A percentile compares a stretch with the other conserved stretches of the same genome.
These are phyloP conservation scores for Catagonus wagneri DNA, from an alignment of 2,113 vertebrate species.

Conservation along the genomic window DNA sequence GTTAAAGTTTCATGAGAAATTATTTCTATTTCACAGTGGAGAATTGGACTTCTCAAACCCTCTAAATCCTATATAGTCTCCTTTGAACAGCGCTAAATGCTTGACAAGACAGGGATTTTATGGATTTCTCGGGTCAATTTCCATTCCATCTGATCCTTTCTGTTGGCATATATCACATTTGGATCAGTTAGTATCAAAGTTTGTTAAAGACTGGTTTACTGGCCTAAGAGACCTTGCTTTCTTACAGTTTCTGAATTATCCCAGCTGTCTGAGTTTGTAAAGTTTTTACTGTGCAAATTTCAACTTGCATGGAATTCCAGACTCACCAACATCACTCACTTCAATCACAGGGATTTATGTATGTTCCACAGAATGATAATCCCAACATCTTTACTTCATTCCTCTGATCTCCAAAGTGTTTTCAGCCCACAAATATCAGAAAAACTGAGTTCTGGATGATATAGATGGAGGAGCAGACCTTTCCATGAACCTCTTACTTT, in stretches of 20 bases:
- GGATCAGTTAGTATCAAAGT: not conserved
- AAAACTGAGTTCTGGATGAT: not conserved
- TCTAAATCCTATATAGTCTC: not conserved
- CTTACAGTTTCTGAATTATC: not conserved
- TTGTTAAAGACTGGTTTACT: not conserved
- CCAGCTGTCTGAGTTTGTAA: not conserved
- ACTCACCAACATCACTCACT: not conserved
- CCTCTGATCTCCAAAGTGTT: not conserved
- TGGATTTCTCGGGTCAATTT: not conserved
- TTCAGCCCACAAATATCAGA: not conserved
- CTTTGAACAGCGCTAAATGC: not conserved
- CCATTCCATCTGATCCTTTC: not conserved
- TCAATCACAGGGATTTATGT: not conserved
- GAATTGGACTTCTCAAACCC: not conserved
- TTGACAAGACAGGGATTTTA: not conserved
- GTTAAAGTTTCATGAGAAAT: not conserved
- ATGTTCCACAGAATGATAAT: not conserved
- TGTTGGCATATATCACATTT: not conserved
- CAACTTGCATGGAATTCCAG: not conserved
- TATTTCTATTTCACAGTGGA: not conserved
- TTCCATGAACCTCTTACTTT: not conserved
- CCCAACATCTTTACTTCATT: not conserved
- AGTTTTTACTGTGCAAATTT: not conserved
- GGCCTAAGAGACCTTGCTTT: not conserved
- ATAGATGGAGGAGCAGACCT: not conserved